Evolutionary conservation across 2,797 vertebrate species (phyloP).

Genomic region (Tarsius wallacei): DNA sequence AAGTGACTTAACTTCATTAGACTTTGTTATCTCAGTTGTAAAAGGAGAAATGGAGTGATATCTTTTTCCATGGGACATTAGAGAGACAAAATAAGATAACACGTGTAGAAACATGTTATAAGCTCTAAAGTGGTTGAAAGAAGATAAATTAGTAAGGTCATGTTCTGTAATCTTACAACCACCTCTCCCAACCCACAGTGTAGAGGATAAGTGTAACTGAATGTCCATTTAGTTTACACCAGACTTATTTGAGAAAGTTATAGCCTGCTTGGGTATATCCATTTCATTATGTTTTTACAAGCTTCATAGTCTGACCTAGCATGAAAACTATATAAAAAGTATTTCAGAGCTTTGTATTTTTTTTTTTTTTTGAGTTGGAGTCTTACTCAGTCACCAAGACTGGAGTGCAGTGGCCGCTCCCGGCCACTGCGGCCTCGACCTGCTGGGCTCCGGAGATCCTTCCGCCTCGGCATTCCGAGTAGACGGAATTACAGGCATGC

Average conservation of each 20-base stretch:
- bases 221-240: background rate
- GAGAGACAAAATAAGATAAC: background rate
- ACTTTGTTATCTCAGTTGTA: constrained; percentile 36
- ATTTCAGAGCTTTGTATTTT: background rate
- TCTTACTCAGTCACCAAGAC: too few species aligned
- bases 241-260: background rate
- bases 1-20: background rate
- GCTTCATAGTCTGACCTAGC: background rate
- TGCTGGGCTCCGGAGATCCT: too few species aligned
- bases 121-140: background rate
- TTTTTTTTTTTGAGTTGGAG: too few species aligned
- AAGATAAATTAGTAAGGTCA: background rate
- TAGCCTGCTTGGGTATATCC: background rate
- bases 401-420: too few species aligned
- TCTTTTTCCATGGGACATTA: background rate
- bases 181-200: background rate
- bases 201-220: background rate
- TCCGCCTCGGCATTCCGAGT: too few species aligned
- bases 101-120: background rate
- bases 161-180: background rate
- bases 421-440: too few species aligned
- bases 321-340: background rate
- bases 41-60: background rate
- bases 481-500: too few species aligned
- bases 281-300: background rate